phyloP scores from a whole-genome alignment of 2,888 invertebrate species.

The Drosophila paramelanica region DNA sequence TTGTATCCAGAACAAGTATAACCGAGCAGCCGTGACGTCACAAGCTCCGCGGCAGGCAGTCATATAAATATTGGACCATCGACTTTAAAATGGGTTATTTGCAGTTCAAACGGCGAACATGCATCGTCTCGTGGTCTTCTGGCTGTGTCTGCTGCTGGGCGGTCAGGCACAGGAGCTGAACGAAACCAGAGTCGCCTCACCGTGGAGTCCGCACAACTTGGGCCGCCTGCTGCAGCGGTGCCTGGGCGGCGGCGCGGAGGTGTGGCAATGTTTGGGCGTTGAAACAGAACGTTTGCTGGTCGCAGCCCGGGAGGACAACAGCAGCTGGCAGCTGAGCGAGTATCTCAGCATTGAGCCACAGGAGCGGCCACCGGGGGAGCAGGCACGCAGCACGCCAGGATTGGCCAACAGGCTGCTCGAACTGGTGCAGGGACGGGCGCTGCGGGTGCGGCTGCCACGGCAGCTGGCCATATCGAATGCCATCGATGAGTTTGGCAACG shows the following conservation, averaged over 20 bases:
- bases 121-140: slow-evolving; percentile 24
- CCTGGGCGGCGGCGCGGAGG: slow-evolving; percentile 56
- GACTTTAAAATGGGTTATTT: slow-evolving; percentile 43
- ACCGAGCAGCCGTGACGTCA: slow-evolving; percentile 23
- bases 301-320: slow-evolving; percentile 83
- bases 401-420: slow-evolving; percentile 68
- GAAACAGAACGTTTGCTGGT: slow-evolving; percentile 84
- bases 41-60: background rate
- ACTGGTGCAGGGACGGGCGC: slow-evolving; percentile 68
- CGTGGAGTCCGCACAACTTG: slow-evolving; percentile 59
- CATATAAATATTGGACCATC: slow-evolving; percentile 39
- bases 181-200: background rate
- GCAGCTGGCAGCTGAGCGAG: slow-evolving; percentile 82
- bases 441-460: slow-evolving; percentile 72
- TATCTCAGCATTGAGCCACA: slow-evolving; percentile 73
- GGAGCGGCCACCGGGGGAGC: background rate
- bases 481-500: slow-evolving; percentile 66
- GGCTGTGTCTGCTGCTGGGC: slow-evolving; percentile 34
- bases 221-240: slow-evolving; percentile 77
- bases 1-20: slow-evolving; percentile 11
- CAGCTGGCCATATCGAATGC: slow-evolving; percentile 65
- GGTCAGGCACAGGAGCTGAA: slow-evolving; percentile 23
- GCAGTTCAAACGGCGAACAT: slow-evolving; percentile 32
- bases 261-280: slow-evolving; percentile 84
- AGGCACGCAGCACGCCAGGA: slow-evolving; percentile 33